A percentile compares a stretch with the other conserved stretches of the same genome.
These are phyloP conservation scores for Orchesella cincta DNA, from an alignment of 1,140 invertebrate genomes.

Conservation along the genomic window DNA sequence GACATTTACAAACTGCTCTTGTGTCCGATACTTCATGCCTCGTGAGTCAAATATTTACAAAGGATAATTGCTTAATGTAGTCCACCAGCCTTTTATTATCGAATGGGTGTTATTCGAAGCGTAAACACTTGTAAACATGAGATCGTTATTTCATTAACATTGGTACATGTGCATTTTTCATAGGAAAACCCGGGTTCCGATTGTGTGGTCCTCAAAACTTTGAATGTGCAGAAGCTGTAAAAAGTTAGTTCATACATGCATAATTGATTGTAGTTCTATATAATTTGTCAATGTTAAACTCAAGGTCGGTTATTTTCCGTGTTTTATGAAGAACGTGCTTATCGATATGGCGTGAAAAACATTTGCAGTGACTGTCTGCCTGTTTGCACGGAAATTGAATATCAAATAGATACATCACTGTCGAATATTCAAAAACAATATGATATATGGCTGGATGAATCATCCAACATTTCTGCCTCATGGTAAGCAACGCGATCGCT, in stretches of 20 bases:
- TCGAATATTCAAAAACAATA: slow-evolving; percentile 18
- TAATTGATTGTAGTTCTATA: too few relatives aligned
- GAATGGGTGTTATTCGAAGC: background rate
- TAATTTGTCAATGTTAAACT: too few relatives aligned
- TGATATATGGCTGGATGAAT: slow-evolving; percentile 22
- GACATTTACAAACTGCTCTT: background rate
- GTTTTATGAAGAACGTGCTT: background rate
- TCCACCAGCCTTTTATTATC: background rate
- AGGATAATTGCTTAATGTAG: background rate
- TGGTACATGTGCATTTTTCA: background rate
- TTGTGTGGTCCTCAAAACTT: background rate
- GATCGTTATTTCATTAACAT: background rate
- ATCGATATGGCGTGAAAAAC: background rate
- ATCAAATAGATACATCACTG: slow-evolving; percentile 25
- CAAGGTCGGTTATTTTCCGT: background rate
- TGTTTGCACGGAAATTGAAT: slow-evolving; percentile 20
- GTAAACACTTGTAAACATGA: background rate
- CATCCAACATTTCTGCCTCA: background rate
- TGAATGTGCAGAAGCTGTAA: background rate
- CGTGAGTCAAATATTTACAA: background rate
- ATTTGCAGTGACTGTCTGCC: background rate
- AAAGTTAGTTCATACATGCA: background rate
- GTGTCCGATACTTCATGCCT: slow-evolving; percentile 52
- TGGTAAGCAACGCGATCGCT: too few relatives aligned
- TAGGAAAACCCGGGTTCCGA: background rate